Base-by-base conservation (phyloP, 2,888 invertebrate genomes). In the Tromatobia lineatoria region DNA sequence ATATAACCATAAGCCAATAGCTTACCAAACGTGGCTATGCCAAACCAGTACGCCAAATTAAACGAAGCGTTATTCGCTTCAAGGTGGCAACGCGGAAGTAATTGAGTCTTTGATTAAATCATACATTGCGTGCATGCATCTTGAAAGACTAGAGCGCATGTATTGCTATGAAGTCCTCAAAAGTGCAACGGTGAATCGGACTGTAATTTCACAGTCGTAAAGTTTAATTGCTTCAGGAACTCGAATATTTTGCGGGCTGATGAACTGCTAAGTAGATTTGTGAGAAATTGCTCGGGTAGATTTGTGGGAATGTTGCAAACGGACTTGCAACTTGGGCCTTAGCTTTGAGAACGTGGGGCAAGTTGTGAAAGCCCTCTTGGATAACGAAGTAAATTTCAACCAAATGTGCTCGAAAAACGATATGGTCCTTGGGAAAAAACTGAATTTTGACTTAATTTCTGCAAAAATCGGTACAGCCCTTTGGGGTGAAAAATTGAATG, bases 1-100 rank as follows among this genome's bases (percentile, higher is more conserved):
- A 29, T 29, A 59, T 8, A 61, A 61, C 67, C 45, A 47, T 61
- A 71, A 67, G 67, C 34, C 42, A 50, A 47, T 29, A 47, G 59
- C 61, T 67, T 61, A 73, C 74, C 76, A 69, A 57, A 8, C 45
- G 42, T 74, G 23, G 20, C 59, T 20, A n/a, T 52, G 42, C n/a
- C 57, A 52, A 66, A 82, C 74, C 74, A 23, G 54, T 64, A 47
- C 15, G 52, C 50, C 61, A 66, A 64, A 83, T 74, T 52, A 70
- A 80, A 59, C 54, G 81, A 73, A 84, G 76, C 78, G 74, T 82
- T 73, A 75, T 69, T 81, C 79, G 70, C 20, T 64, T 73, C 64
- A 78, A 89, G 88, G 90, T 87, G 89, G 83, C 87, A 91, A 88
- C 80, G 88, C 88, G 88, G 88, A 88, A 89, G 87, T 92, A 90